phyloP scores from a whole-genome alignment of 2,113 vertebrate genomes.

The Neotoma lepida region DNA sequence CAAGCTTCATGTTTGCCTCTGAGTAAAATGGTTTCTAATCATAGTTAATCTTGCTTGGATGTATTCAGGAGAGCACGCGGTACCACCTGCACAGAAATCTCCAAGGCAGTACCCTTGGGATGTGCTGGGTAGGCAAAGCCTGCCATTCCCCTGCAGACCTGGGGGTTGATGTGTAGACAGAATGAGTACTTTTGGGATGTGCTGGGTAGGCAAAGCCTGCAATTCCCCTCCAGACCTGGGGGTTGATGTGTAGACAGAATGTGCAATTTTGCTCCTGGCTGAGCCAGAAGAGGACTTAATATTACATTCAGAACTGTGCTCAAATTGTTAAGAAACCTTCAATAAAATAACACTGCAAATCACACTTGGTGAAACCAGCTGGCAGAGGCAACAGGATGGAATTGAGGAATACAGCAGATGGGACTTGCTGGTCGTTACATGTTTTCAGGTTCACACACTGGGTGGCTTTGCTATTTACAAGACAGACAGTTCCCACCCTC shows the following conservation, averaged over 20 bases:
- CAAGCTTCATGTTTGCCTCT: constrained; percentile 56
- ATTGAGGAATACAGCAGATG: constrained; percentile 20
- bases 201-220: not conserved
- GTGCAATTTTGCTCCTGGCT: not conserved
- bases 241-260: not conserved
- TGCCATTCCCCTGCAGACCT: not conserved
- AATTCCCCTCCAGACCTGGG: not conserved
- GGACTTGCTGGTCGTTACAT: constrained; percentile 5
- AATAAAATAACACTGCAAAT: constrained; percentile 77
- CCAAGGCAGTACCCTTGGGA: not conserved
- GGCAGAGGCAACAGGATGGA: constrained; percentile 60
- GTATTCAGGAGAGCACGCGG: constrained; percentile 4
- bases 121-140: not conserved
- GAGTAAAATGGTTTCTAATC: constrained; percentile 38
- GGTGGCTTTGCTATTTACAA: constrained; percentile 63
- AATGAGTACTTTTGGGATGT: not conserved
- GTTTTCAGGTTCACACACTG: constrained; percentile 55
- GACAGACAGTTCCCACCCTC: constrained; percentile 56
- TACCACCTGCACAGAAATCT: constrained; percentile 7
- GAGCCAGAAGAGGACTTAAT: constrained; percentile 65
- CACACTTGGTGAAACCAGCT: constrained; percentile 62
- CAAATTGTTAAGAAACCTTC: constrained; percentile 75
- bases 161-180: not conserved
- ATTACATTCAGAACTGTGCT: constrained; percentile 67
- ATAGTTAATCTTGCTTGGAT: constrained; percentile 48